Evolutionary conservation across 2,888 invertebrate genomes (phyloP), one percentile per base, ranked within the genome.

Genomic region (Nomada ferruginata): DNA sequence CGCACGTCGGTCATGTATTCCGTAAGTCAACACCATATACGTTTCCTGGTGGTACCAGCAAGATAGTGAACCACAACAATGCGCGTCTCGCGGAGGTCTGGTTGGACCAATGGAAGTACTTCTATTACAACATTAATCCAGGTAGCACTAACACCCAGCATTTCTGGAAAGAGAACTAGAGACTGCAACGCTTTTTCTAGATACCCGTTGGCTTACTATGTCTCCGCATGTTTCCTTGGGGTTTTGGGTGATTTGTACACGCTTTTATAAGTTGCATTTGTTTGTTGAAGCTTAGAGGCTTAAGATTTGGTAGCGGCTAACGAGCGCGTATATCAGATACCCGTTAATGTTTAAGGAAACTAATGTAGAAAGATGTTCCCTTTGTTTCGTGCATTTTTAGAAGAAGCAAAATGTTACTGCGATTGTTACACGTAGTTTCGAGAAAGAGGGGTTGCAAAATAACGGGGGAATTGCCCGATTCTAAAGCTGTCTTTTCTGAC

Each of bases 41-140:
- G 91, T 99, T 99, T 96, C 99, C 99, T 76, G 99, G 99, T 91
- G 99, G 99, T 93, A 98, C 98, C 91, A 97, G 97, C 94, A 97
- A 97, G 93, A 98, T 99, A 94, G 99, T 99, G 94, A 98, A 99
- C 95, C 98, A 98, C 95, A 99, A 99, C 96, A 98, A 99, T 95
- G 98, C 98, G 94, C 96, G 99, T 91, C 97, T 99, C 92, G 99
- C 98, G 88, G 98, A 99, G 94, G 99, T 99, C 92, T 99, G 99
- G 99, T 97, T 99, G 95, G 99, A 99, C 95, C 98, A 99, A 93
- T 99, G 99, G 97, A 98, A 98, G 96, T 97, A 97, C 94, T 98
- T 99, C 97, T 98, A 98, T 97, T 98, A 98, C 97, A 98, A 97
- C 95, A 98, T 98, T 95, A 98, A 98, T 96, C 98, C 98, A 97